Percentiles rank a stretch among this genome's conserved stretches.
Conservation (phyloP, 2,113 vertebrate species). For the Cyprinus carpio region DNA sequence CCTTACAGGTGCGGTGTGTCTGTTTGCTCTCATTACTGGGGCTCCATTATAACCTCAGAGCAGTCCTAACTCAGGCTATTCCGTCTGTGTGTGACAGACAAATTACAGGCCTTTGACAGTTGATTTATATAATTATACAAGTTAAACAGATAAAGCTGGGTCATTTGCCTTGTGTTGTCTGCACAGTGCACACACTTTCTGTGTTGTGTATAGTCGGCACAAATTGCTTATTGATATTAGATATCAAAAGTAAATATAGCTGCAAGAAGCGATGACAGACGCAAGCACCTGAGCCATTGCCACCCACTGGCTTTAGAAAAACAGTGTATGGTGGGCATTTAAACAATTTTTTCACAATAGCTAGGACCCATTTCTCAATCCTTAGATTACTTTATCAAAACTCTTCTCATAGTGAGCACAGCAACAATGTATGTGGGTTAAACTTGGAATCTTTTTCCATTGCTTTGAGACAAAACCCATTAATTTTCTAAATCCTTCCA, state of each 20-base stretch:
- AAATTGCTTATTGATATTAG: no score
- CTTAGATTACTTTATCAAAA: no score
- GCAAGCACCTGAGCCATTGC: background rate
- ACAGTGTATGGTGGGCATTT: no score
- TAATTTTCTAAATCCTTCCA: no score
- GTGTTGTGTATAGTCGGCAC: no score
- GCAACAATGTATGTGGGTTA: no score
- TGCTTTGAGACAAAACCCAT: no score
- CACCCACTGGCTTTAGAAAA: background rate
- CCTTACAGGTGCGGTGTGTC: background rate
- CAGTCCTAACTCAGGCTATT: background rate
- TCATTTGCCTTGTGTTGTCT: background rate
- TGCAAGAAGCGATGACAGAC: background rate
- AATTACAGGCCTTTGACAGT: background rate
- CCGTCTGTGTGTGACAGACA: background rate
- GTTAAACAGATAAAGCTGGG: background rate
- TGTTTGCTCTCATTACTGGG: conserved; percentile 18
- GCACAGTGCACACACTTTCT: no score
- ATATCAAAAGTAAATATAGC: background rate
- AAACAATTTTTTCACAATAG: no score
- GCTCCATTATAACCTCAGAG: background rate
- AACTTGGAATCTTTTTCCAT: no score
- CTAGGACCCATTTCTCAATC: no score
- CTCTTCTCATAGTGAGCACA: no score
- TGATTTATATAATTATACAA: background rate